Evolutionary conservation across 2,888 invertebrate species (phyloP), one percentile per base, ranked within the genome.

Genomic region (Coleophora deauratella): DNA sequence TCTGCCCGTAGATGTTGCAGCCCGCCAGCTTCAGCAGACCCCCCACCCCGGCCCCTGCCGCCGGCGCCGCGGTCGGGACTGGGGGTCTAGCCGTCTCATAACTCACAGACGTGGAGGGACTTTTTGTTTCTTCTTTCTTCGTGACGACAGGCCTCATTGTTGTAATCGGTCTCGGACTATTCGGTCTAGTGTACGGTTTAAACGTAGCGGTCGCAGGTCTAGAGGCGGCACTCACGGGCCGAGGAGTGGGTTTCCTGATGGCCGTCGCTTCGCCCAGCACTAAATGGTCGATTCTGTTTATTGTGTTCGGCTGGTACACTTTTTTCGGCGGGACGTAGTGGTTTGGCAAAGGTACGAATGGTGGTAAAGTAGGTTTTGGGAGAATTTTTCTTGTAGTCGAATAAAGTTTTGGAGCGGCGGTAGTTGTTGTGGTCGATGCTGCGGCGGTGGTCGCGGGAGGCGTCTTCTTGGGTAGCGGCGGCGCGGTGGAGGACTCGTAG

Each of bases 1-100:
- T 95, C 49, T 92, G 88, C 6, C 96, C 96, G 61, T 95, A 95
- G 57, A 96, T 95, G 74, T 96, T 96, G 66, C 96, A 96, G 1
- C 95, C 95, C 9, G 94, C 94, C 47, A 95, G 70, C 72, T 94
- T 95, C 35, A 93, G 74, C 38, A 91, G 72, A 30, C 91, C 72
- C 1, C 86, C 82, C 1, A 68, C 46, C 1, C 64, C 69, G 7
- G 41, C 54, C 15, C 40, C 40, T 7, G 38, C 37, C 2, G 35
- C 33, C 2, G 33, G 14, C 11, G 9, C 14, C 33, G 27, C n/a
- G 2, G 12, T 9, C 14, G 33, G 15, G 8, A 8, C 8, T 12
- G 10, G 7, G 14, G 13, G 10, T 27, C 30, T 3, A 6, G 9
- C 48, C n/a, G n/a, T n/a, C 30, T 61, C 65, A 3, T 57, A 50